Evolutionary conservation across 2,888 invertebrate genomes (phyloP), one percentile per base, ranked within the genome.

Genomic region (Drosophila macrospina): DNA sequence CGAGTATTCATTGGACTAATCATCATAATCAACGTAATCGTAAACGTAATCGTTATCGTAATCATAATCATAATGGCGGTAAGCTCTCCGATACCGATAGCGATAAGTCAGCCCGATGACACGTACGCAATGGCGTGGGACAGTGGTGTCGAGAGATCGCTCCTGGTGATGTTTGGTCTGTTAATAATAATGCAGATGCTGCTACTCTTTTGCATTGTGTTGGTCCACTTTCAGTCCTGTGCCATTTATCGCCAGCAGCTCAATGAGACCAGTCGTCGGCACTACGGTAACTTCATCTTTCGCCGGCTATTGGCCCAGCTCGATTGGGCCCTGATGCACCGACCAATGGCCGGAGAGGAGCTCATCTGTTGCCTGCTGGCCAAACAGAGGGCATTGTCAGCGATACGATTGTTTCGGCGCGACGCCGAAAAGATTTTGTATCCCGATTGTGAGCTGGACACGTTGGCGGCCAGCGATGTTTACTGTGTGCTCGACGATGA

Each of bases 241-340:
- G 15, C 50, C 2, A 11, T 64, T 39, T 57, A 67, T 10, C 66
- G 64, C 1, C 55, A 52, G 6, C 60, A 76, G 32, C 16, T 56
- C 0, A 70, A 62, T 26, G 70, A 62, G 59, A 36, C 28, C 16
- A 55, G 16, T 13, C 80, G 83, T 7, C 62, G 60, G 0, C 68
- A 62, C 7, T 81, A 54, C 13, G 50, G 60, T 10, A 70, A 57
- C 41, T 85, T 73, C 20, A 71, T 81, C 6, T 66, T 86, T 24
- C 76, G 83, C 0, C 83, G 80, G 0, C 45, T 85, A 4, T 39
- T 81, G 50, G 52, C 66, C 5, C 70, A 82, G 5, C 39, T 81
- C 2, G 79, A 78, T 26, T 11, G 8, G 10, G 79, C 73, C 0
- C 24, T 67, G 5, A 11, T 4, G 11, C 44, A 24, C 4, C 52